phyloP scores from a whole-genome alignment of 35 echinoderm and acorn worm species.

The Eucidaris tribuloides region DNA sequence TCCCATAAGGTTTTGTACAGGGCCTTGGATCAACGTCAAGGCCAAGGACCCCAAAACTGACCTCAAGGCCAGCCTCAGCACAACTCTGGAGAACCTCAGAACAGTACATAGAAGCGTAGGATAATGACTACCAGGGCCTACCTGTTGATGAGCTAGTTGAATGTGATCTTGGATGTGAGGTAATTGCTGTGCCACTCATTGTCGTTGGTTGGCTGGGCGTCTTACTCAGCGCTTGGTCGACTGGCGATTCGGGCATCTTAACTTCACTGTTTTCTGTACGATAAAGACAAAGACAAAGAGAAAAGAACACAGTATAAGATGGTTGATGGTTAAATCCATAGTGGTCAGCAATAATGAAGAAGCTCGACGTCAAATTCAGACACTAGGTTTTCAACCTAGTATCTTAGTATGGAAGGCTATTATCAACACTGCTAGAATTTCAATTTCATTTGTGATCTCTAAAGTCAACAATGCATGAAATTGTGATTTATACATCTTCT shows the following conservation, averaged over 20 bases:
- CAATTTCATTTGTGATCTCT: neutral
- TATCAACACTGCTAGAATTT: neutral
- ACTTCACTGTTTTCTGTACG: slow-evolving; percentile 77
- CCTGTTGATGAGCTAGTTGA: slow-evolving; percentile 89
- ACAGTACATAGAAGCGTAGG: too few species aligned
- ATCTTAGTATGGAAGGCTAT: neutral
- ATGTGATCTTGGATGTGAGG: slow-evolving; percentile 59
- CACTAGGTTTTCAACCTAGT: neutral
- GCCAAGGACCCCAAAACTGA: too few species aligned
- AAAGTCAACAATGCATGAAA: too few species aligned
- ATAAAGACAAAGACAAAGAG: neutral
- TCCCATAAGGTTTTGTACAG: too few species aligned
- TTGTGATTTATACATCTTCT: too few species aligned
- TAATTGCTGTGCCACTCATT: slow-evolving; percentile 2
- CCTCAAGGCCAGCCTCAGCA: too few species aligned
- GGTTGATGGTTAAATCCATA: neutral
- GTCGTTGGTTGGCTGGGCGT: slow-evolving; percentile 36
- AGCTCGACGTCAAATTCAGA: neutral
- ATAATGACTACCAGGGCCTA: too few species aligned
- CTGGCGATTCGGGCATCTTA: slow-evolving; percentile 89
- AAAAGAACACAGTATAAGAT: neutral
- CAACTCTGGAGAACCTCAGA: too few species aligned
- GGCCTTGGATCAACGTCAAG: too few species aligned
- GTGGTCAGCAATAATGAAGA: neutral
- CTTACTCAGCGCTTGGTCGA: slow-evolving; percentile 62